Base-by-base conservation (phyloP, 2,113 vertebrate species). In the Cathartes aura region DNA sequence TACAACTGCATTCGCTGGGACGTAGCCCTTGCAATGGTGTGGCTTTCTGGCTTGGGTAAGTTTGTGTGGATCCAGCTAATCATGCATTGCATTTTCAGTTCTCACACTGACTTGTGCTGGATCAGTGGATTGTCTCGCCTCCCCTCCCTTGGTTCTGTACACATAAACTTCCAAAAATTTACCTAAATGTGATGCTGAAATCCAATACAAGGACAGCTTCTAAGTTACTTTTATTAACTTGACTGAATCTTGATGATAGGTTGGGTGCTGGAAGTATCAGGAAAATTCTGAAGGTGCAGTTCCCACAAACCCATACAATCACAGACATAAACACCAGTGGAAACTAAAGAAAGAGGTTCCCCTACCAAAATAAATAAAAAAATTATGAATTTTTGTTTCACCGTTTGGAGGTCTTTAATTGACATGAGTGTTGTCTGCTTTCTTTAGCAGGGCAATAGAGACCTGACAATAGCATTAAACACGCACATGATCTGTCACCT, bases 401-500 rank as follows among this genome's bases (percentile, higher is more conserved):
- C 45, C 1, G 3, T 58, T 62, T 90, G 47, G 24, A 67, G 12
- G 36, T 71, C 38, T 87, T 92, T 71, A 89, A 75, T 27, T 6
- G 5, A 45, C 32, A 20, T 9, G 18, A 23, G 40, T 82, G 27
- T 21, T 52, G 6, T 88, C 75, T 86, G 18, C 71, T 32, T 42
- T 76, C 48, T 70, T 86, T 32, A 88, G 22, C 38, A 72, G 58
- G 9, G 20, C 24, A 45, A 71, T 5, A 32, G 52, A 82, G 27
- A 56, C 30, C 6, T 42, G 79, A 63, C 18, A 88, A 85, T 53
- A 82, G 24, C 20, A 60, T 52, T 83, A 80, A 68, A 76, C 1
- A 1, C 0, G 0, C 19, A 26, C 22, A 1, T 34, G 23, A 68
- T 40, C 40, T 67, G 29, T 71, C 75, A 76, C 14, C 50, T 87